Base-by-base conservation (phyloP, 2,113 vertebrate genomes). In the Himantopus leucocephalus region DNA sequence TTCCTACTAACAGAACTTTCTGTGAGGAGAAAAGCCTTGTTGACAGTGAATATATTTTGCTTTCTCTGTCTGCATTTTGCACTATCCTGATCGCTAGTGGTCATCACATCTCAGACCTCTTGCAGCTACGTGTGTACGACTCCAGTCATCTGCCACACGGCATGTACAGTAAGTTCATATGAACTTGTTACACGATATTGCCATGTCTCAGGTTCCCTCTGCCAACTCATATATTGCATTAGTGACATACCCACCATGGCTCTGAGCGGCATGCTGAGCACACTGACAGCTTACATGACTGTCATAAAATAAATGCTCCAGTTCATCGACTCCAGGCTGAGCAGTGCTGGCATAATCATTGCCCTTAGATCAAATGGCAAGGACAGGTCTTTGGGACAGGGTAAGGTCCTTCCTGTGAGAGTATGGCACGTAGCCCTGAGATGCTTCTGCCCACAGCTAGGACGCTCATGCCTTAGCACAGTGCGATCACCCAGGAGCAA, bases 361-460 rank as follows among this genome's bases (percentile, higher is more conserved):
- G 32, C 26, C 50, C 55, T 74, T 73, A 43, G 77, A 74, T 59
- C 37, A 56, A 72, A 70, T 3, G 2, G 47, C 30, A 85, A 76
- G 47, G 55, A 47, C 55, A 58, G n/a, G 39, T 66, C 30, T 84
- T 22, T 29, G 21, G 32, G 29, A 45, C 9, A 39, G 9, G 10
- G 52, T 11, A 60, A 50, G 8, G 30, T n/a, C 43, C 32, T 45
- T 83, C 22, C 23, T 62, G 13, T 75, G 67, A 34, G 3, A 8
- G 24, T 56, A 45, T 2, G 2, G 37, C 63, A 60, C 3, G 0
- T 59, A 78, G 72, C n/a, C 50, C 18, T 1, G 1, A 62, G 39
- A 59, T 26, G 27, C 32, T 39, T 59, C 1, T 1, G 17, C 53
- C 35, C 21, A 30, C 15, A 39, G 29, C 63, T 88, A 63, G 26